Base-by-base conservation (phyloP, 2,888 invertebrate species). In the Strigamia transsilvanica region DNA sequence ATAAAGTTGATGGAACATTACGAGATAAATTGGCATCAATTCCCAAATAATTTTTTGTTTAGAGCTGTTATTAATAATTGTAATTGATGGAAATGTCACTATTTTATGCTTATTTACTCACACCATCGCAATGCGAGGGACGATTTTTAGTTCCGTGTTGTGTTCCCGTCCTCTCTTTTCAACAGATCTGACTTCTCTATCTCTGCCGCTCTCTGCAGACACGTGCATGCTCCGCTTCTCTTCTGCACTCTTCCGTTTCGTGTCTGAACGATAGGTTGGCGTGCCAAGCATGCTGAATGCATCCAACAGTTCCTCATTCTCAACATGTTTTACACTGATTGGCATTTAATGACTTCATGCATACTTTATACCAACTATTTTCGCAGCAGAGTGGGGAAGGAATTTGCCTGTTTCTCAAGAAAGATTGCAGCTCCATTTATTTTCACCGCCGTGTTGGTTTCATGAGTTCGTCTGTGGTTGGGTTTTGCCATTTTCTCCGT, bases 251-350 rank as follows among this genome's bases (percentile, higher is more conserved):
- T 66, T 66, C 66, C 66, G 66, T 66, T 66, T 66, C 66, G 66
- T 66, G 66, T 66, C 66, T 66, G 66, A 66, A 66, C 66, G 66
- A 66, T 66, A 66, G 66, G 66, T 66, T 66, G 66, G 66, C 66
- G 66, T 66, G 66, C 66, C 66, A 66, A 66, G 66, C 66, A 66
- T 66, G 66, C 66, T 51, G 66, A 66, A 66, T 66, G 66, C 66
- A 66, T 66, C 66, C 66, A 27, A 66, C 66, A 66, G 66, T 66
- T 66, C 66, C 66, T 66, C 66, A 66, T 66, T 66, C 66, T 66
- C 66, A 66, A 66, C 66, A 66, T 66, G 66, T 66, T 66, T 66
- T 66, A 66, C 66, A 66, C 66, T 66, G 66, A 66, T 66, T 66
- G 66, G 66, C 66, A 66, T 66, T 66, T 66, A 66, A 66, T 66